phyloP scores from a whole-genome alignment of 2,888 invertebrate species.

The Andrena flavipes region DNA sequence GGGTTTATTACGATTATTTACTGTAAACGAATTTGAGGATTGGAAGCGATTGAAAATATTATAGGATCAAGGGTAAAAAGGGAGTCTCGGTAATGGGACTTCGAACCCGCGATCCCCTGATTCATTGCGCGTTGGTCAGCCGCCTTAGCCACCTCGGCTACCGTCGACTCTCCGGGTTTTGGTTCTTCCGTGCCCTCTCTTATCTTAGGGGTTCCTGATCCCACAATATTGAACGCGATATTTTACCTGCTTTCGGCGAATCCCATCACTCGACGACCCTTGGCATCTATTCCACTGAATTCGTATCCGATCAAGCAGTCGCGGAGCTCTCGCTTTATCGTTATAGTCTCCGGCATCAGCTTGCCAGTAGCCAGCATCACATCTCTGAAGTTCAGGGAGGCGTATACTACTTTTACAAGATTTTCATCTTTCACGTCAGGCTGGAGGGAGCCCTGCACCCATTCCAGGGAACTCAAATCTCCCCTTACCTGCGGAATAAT shows the following conservation, averaged over 20 bases:
- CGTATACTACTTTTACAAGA: conserved; percentile 88
- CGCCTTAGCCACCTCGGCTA: too few relatives aligned
- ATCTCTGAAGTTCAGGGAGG: conserved; percentile 96
- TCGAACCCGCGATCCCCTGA: too few relatives aligned
- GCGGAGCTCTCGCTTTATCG: conserved; percentile 88
- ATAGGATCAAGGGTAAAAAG: too few relatives aligned
- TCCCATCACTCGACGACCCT: conserved; percentile 85
- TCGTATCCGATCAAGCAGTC: conserved; percentile 90
- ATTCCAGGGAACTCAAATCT: conserved; percentile 93
- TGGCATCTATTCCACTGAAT: conserved; percentile 87
- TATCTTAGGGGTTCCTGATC: too few relatives aligned
- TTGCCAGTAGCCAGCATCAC: conserved; percentile 97
- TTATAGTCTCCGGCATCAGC: conserved; percentile 92
- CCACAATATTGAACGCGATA: background rate
- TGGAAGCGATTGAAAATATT: background rate
- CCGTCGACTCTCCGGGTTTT: background rate
- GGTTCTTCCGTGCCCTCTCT: background rate
- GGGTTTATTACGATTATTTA: too few relatives aligned
- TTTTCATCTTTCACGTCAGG: conserved; percentile 53
- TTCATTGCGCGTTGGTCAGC: too few relatives aligned
- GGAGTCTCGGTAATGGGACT: too few relatives aligned
- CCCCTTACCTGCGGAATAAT: conserved; percentile 87
- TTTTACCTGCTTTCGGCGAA: conserved; percentile 69
- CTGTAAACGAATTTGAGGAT: background rate
- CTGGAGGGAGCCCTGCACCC: conserved; percentile 90